These are phyloP conservation scores for Rhinella marina DNA, from an alignment of 2,797 vertebrate species.

Conservation along the genomic window DNA sequence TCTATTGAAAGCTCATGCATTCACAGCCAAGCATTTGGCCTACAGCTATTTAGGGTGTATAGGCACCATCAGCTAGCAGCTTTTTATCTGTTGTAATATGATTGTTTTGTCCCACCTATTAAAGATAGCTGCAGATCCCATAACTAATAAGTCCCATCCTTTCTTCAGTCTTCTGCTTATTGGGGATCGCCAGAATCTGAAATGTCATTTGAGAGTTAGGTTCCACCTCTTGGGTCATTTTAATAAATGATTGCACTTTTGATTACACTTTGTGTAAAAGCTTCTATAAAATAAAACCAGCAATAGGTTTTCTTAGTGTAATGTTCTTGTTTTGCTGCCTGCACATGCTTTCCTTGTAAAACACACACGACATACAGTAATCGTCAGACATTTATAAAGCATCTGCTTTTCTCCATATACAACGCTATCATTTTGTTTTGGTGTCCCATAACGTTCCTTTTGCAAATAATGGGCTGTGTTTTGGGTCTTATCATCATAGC, in stretches of 20 bases:
- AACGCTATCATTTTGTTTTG: slow-evolving; percentile 69
- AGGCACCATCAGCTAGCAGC: neutral
- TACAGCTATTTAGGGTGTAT: no score
- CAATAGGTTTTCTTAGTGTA: neutral
- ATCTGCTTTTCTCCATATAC: slow-evolving; percentile 30
- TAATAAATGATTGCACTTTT: no score
- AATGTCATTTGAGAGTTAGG: no score
- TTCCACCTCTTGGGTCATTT: no score
- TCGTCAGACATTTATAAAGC: slow-evolving; percentile 47
- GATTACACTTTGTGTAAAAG: no score
- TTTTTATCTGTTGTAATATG: neutral
- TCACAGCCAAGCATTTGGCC: no score
- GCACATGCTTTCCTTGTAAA: neutral
- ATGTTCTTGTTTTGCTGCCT: neutral
- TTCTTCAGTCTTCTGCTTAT: no score
- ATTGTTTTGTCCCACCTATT: neutral
- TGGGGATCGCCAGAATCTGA: no score
- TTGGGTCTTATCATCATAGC: neutral
- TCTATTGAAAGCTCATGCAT: no score
- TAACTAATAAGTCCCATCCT: no score
- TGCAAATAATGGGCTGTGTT: neutral
- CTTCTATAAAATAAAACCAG: neutral
- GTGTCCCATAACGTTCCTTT: slow-evolving; percentile 65
- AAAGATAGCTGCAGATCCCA: no score
- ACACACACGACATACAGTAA: neutral